These are phyloP conservation scores for Acanthosoma haemorrhoidale DNA, from an alignment of 2,888 invertebrate species.

Conservation along the genomic window DNA sequence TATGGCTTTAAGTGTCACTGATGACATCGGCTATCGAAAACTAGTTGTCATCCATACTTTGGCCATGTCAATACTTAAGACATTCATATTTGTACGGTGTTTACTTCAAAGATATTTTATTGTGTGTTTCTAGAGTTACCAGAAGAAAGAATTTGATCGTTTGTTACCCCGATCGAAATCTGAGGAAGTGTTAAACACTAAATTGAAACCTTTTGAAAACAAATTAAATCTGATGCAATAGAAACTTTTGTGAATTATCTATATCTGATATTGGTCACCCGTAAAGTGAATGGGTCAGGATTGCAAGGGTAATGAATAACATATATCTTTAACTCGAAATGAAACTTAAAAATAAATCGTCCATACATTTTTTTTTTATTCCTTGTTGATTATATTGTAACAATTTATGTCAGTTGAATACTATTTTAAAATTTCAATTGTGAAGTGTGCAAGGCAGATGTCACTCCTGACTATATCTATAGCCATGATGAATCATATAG, in stretches of 20 bases:
- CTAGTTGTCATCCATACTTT: not conserved
- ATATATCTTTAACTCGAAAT: not conserved
- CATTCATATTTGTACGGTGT: not conserved
- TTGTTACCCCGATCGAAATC: not conserved
- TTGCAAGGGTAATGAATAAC: not conserved
- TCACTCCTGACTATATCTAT: too few relatives aligned
- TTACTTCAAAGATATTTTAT: not conserved
- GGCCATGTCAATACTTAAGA: not conserved
- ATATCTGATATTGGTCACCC: not conserved
- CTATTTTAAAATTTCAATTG: too few relatives aligned
- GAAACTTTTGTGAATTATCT: not conserved
- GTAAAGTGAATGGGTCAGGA: slow-evolving; percentile 22
- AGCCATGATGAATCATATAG: too few relatives aligned
- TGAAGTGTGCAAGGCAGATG: too few relatives aligned
- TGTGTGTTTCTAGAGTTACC: slow-evolving; percentile 29
- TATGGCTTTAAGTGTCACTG: too few relatives aligned
- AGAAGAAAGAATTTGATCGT: slow-evolving; percentile 27
- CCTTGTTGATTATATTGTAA: too few relatives aligned
- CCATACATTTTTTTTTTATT: too few relatives aligned
- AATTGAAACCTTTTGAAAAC: not conserved
- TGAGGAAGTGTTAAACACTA: not conserved
- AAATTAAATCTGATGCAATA: not conserved
- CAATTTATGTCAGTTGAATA: too few relatives aligned
- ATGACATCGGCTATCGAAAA: too few relatives aligned
- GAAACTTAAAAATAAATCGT: too few relatives aligned